Base-by-base conservation (phyloP, 2,888 invertebrate species). In the Spialia ferax region DNA sequence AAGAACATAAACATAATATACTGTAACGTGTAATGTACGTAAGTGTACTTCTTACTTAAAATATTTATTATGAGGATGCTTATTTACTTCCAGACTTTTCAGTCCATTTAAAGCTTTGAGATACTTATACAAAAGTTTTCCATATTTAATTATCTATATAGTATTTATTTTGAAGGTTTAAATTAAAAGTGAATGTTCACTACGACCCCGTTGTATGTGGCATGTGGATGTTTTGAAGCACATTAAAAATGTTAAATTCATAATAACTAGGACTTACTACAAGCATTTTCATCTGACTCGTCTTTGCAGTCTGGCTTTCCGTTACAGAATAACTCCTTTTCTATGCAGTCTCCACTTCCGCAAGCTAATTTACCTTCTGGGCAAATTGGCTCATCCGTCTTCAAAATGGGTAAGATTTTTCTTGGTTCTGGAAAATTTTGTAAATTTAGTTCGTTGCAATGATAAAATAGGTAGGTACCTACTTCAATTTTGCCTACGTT, bases 251-350 rank as follows among this genome's bases (percentile, higher is more conserved):
- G 29, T 29, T 15, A 15, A n/a, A 48, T 48, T 18, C 0, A n/a
- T 23, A 50, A 50, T 29, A 15, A 15, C 20, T 56, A 38, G 7
- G 22, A 97, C 98, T 97, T 95, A 98, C 98, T 96, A 95, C 98
- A 98, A 75, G 98, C 97, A 81, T 98, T 98, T 93, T 98, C 98
- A 84, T 98, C 98, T 63, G 98, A 98, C 85, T 98, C 98, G 84
- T 98, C 98, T 83, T 97, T 97, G 94, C 98, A 98, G 85, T 98
- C 98, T 62, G 97, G 95, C 89, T 97, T 97, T 81, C 97, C 98
- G 83, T 98, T 98, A 91, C 98, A 98, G 95, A 98, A 98, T 66
- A 98, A 94, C 82, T 97, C 97, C 89, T 97, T 98, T 77, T 98
- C 98, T 69, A 98, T 95, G 90, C 98, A 98, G 85, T 98, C 98